Evolutionary conservation across 2,888 invertebrate genomes (phyloP).

Genomic region (Eueremaeus valkanovi): DNA sequence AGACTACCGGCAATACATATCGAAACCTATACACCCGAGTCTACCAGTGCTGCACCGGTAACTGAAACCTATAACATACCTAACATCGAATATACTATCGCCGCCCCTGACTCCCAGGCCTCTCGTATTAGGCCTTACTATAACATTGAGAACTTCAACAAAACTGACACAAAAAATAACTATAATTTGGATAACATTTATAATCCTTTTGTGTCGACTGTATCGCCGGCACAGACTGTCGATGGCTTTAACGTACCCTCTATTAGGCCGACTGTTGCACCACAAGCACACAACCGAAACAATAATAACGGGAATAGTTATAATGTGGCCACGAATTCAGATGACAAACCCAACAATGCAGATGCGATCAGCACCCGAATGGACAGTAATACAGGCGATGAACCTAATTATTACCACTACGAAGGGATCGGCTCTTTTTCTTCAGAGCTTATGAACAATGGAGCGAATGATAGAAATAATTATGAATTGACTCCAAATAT

Average conservation of each 20-base stretch:
- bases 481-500: conserved; percentile 25
- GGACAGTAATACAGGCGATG: no score
- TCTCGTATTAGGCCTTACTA: neutral
- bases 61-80: neutral
- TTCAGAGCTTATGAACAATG: no score
- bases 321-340: neutral
- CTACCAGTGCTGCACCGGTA: neutral
- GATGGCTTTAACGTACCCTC: neutral
- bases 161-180: conserved; percentile 19
- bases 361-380: neutral
- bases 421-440: neutral
- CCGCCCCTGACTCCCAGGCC: neutral
- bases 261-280: neutral
- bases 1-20: neutral
- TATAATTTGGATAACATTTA: conserved; percentile 28
- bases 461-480: neutral
- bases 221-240: neutral
- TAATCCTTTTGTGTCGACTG: neutral
- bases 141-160: conserved; percentile 25
- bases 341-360: neutral
- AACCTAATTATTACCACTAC: conserved; percentile 21
- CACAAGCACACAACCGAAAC: neutral
- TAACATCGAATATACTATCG: neutral
- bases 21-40: neutral
- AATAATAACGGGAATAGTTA: neutral